Conservation (phyloP, 2,113 vertebrate genomes). For the Parus major region DNA sequence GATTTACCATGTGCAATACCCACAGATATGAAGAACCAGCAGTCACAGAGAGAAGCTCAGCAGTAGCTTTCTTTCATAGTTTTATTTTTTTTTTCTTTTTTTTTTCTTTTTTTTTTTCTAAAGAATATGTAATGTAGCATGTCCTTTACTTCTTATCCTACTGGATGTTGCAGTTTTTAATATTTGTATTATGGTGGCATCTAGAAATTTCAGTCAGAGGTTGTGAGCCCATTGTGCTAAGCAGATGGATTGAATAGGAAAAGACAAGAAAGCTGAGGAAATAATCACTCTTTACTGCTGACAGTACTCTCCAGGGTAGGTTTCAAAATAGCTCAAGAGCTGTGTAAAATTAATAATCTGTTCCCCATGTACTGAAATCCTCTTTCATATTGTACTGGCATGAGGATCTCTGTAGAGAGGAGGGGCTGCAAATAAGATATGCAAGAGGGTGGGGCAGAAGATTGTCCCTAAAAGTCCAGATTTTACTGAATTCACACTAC, state of each 20-base stretch:
- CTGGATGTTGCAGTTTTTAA: neutral
- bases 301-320: conserved; percentile 44
- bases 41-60: conserved; percentile 45
- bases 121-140: neutral
- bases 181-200: neutral
- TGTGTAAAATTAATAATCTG: conserved; percentile 64
- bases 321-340: conserved; percentile 62
- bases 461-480: neutral
- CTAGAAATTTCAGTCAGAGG: neutral
- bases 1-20: conserved; percentile 28
- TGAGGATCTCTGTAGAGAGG: neutral
- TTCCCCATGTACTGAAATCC: conserved; percentile 13
- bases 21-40: conserved; percentile 18
- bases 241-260: conserved; percentile 11
- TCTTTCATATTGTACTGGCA: neutral
- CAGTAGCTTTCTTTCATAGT: neutral
- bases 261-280: conserved; percentile 49
- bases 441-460: neutral
- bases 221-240: conserved; percentile 18
- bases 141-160: neutral
- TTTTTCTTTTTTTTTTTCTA: neutral
- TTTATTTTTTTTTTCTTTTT: neutral
- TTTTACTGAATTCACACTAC: neutral
- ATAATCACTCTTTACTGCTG: conserved; percentile 49
- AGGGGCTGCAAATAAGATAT: neutral